phyloP scores from a whole-genome alignment of 2,888 invertebrate species.

The Crematogaster levior region DNA sequence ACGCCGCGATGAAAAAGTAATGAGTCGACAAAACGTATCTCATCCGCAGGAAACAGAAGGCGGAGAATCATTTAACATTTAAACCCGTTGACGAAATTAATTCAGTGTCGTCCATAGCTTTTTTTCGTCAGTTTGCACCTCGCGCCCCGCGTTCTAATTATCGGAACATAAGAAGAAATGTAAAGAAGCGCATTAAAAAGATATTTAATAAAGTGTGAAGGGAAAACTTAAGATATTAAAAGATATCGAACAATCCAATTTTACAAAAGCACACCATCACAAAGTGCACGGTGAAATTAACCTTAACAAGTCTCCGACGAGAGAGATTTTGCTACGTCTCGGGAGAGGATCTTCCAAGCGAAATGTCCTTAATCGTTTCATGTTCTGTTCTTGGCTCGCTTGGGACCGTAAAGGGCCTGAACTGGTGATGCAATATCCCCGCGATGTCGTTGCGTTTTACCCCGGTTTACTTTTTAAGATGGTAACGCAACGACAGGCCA shows the following conservation, averaged over 20 bases:
- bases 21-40: conserved; percentile 14
- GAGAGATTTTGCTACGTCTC: conserved; percentile 37
- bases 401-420: conserved; percentile 33
- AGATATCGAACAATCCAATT: conserved; percentile 33
- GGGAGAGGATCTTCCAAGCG: conserved; percentile 44
- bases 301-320: conserved; percentile 39
- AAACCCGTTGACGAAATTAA: conserved; percentile 16
- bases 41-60: background rate
- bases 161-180: background rate
- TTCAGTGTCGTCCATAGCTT: background rate
- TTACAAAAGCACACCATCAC: conserved; percentile 23
- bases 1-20: conserved; percentile 30
- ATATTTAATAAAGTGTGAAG: conserved; percentile 28
- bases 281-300: conserved; percentile 34
- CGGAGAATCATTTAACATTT: conserved; percentile 13
- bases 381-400: conserved; percentile 39
- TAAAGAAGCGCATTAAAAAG: conserved; percentile 3
- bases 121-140: background rate
- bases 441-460: conserved; percentile 26
- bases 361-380: conserved; percentile 52
- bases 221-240: conserved; percentile 9
- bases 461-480: conserved; percentile 31
- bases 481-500: conserved; percentile 6
- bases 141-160: conserved; percentile 1
- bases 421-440: conserved; percentile 46